phyloP scores from a whole-genome alignment of 2,797 vertebrate species.

The Taeniopygia guttata region DNA sequence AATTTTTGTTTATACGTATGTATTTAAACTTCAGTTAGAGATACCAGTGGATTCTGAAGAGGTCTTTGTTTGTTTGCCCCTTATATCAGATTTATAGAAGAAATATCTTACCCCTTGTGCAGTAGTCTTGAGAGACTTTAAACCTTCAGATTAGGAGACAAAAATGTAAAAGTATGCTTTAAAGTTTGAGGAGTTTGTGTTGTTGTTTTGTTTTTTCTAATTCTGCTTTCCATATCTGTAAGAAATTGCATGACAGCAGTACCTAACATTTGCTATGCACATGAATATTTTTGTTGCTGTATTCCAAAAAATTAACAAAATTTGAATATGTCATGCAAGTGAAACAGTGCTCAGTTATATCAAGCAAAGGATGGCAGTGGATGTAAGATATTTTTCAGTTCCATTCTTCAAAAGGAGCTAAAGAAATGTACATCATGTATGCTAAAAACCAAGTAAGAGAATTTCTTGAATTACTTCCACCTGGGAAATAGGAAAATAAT shows the following conservation, averaged over 20 bases:
- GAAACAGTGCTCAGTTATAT: not conserved
- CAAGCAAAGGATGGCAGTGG: not conserved
- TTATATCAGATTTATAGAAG: not conserved
- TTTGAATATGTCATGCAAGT: not conserved
- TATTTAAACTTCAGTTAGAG: not conserved
- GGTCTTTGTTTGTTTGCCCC: not conserved
- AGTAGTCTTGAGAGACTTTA: not conserved
- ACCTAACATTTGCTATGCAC: not conserved
- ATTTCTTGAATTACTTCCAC: not conserved
- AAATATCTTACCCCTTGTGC: not conserved
- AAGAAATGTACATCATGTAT: not conserved
- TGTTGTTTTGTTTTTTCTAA: not conserved
- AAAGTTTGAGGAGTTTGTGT: fast-evolving
- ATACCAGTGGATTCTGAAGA: not conserved
- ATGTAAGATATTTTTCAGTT: not conserved
- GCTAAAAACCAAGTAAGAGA: not conserved
- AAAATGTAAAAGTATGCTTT: not conserved
- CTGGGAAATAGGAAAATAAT: not conserved
- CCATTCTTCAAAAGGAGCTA: not conserved
- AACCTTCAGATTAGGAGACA: not conserved
- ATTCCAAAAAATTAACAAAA: not conserved
- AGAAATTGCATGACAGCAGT: not conserved
- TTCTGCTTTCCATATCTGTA: not conserved
- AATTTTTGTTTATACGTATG: not conserved
- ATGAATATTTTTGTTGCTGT: not conserved